A percentile compares a stretch with the other conserved stretches of the same genome.
These are phyloP conservation scores for Archaeoteleia sp. DNA, from an alignment of 2,888 invertebrate genomes.

Conservation along the genomic window DNA sequence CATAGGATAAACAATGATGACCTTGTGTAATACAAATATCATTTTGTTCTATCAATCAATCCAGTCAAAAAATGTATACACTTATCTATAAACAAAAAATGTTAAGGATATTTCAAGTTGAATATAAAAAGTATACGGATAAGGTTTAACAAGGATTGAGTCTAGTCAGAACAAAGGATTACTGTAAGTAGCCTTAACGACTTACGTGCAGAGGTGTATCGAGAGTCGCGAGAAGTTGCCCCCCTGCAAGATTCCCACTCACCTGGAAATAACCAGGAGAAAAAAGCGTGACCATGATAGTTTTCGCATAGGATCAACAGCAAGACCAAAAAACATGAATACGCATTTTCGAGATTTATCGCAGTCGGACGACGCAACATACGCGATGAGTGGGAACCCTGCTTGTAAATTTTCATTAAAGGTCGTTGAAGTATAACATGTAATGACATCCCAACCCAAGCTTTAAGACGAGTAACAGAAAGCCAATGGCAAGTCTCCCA, in stretches of 20 bases:
- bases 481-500: conserved; percentile 48
- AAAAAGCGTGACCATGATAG: conserved; percentile 65
- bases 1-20: too few species aligned
- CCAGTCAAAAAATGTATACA: neutral
- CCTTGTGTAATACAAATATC: too few species aligned
- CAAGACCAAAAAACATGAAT: conserved; percentile 41
- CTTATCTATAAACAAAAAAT: neutral
- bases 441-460: conserved; percentile 33
- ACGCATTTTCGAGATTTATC: conserved; percentile 12
- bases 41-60: too few species aligned
- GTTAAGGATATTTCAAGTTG: neutral
- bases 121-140: conserved; percentile 3
- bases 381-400: conserved; percentile 71
- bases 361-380: conserved; percentile 40
- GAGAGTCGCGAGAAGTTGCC: conserved; percentile 70
- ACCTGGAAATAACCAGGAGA: conserved; percentile 73
- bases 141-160: conserved; percentile 6
- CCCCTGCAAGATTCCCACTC: conserved; percentile 73
- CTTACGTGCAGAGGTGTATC: conserved; percentile 72
- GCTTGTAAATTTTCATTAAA: conserved; percentile 46
- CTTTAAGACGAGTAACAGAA: conserved; percentile 41
- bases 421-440: conserved; percentile 7
- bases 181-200: conserved; percentile 62
- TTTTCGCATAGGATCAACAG: conserved; percentile 51
- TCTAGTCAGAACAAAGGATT: conserved; percentile 41